Evolutionary conservation across 2,888 invertebrate genomes (phyloP).

Genomic region (Sceliomorpha sp.): DNA sequence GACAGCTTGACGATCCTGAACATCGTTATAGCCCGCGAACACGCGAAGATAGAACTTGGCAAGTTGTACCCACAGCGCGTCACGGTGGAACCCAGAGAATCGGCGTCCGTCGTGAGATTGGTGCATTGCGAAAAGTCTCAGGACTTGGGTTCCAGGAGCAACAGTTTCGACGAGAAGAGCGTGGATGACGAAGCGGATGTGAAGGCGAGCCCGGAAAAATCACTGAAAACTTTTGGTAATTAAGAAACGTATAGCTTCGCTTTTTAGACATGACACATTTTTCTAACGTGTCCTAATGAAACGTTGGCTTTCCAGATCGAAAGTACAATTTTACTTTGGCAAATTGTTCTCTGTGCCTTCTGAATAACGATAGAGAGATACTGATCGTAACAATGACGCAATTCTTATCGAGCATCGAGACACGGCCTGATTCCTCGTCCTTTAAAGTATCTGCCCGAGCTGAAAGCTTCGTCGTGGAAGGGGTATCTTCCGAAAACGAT

Average conservation of each 20-base stretch:
- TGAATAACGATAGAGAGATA: constrained; percentile 86
- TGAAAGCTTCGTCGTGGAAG: constrained; percentile 89
- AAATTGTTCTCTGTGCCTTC: constrained; percentile 86
- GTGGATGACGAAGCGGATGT: constrained; percentile 9
- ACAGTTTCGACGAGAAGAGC: constrained; percentile 20
- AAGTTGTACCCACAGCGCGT: constrained; percentile 75
- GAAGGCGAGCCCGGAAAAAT: constrained; percentile 78
- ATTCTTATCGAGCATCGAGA: constrained; percentile 86
- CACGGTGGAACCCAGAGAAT: constrained; percentile 73
- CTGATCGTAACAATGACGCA: constrained; percentile 87
- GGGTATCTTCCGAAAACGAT: constrained; percentile 87
- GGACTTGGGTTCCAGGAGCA: constrained; percentile 70
- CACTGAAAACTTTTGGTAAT: constrained; percentile 84
- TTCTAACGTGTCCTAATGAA: no score
- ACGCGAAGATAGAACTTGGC: constrained; percentile 86
- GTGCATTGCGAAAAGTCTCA: constrained; percentile 82
- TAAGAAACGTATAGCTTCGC: background rate
- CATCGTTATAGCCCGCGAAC: constrained; percentile 89
- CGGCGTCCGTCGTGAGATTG: constrained; percentile 77
- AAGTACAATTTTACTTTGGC: constrained; percentile 88
- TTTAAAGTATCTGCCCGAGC: constrained; percentile 87
- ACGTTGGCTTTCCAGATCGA: constrained; percentile 84
- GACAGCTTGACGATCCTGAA: constrained; percentile 87
- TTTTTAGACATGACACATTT: background rate
- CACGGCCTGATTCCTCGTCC: constrained; percentile 85